Evolutionary conservation across 92 coral and sea anemone genomes (phyloP).

Genomic region (Ricordea florida): DNA sequence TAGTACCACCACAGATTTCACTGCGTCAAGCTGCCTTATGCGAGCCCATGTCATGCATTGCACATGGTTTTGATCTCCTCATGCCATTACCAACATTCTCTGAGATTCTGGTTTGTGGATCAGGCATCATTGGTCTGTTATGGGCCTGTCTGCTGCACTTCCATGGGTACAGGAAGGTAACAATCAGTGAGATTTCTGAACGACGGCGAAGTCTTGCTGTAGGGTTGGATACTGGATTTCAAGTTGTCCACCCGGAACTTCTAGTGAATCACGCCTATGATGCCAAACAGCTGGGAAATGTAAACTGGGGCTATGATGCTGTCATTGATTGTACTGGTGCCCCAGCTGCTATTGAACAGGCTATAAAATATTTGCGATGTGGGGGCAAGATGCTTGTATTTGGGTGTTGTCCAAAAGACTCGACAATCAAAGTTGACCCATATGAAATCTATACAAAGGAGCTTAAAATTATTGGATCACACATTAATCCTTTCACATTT

Average conservation of each 20-base stretch:
- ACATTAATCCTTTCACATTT: conserved; percentile 84
- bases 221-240: conserved; percentile 71
- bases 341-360: conserved; percentile 74
- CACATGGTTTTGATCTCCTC: conserved; percentile 81
- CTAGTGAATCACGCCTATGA: conserved; percentile 56
- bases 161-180: conserved; percentile 92
- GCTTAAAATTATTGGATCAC: conserved; percentile 80
- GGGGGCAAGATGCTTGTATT: conserved; percentile 87
- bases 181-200: conserved; percentile 83
- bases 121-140: conserved; percentile 82
- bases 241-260: conserved; percentile 75
- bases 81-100: conserved; percentile 82
- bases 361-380: conserved; percentile 73
- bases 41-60: conserved; percentile 88
- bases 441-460: conserved; percentile 74
- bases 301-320: conserved; percentile 88
- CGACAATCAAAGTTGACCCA: conserved; percentile 78
- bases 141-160: conserved; percentile 86
- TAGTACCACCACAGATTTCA: conserved; percentile 83
- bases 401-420: conserved; percentile 85
- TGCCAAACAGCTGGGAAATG: conserved; percentile 39
- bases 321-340: conserved; percentile 85
- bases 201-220: conserved; percentile 75
- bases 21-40: conserved; percentile 87
- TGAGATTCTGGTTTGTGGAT: conserved; percentile 78